These are phyloP conservation scores for Chlorodrepanis virens DNA, from an alignment of 2,113 vertebrate genomes.

Conservation along the genomic window DNA sequence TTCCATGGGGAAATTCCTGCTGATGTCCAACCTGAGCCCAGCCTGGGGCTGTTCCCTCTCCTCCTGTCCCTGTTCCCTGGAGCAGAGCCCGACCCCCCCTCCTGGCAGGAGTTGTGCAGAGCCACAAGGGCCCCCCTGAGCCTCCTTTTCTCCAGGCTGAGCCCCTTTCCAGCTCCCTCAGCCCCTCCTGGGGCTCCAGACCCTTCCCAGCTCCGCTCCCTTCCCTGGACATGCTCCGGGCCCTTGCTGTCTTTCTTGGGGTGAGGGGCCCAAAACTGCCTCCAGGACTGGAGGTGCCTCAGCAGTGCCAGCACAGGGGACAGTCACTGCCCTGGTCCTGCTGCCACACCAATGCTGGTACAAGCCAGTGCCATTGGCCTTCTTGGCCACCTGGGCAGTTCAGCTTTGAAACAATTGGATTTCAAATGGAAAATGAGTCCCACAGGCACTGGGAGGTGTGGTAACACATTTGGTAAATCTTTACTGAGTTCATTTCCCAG, in stretches of 20 bases:
- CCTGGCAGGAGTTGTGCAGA: not conserved
- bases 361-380: not conserved
- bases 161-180: not conserved
- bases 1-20: not conserved
- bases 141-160: not conserved
- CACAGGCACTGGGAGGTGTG: not conserved
- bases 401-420: not conserved
- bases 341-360: not conserved
- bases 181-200: accelerated
- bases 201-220: not conserved
- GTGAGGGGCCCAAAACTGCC: not conserved
- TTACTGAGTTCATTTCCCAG: not conserved
- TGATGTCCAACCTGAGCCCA: accelerated
- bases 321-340: not conserved
- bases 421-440: not conserved
- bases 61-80: not conserved
- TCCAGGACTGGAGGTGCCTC: not conserved
- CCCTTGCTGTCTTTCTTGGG: accelerated
- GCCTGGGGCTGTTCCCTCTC: not conserved
- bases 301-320: not conserved
- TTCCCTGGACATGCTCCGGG: accelerated
- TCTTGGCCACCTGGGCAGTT: not conserved
- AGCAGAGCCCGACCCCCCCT: not conserved
- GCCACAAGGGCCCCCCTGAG: not conserved
- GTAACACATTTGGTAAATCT: not conserved